A percentile compares a stretch with the other conserved stretches of the same genome.
Conservation (phyloP, 2,888 invertebrate genomes). For the Drosophila hamatofila region DNA sequence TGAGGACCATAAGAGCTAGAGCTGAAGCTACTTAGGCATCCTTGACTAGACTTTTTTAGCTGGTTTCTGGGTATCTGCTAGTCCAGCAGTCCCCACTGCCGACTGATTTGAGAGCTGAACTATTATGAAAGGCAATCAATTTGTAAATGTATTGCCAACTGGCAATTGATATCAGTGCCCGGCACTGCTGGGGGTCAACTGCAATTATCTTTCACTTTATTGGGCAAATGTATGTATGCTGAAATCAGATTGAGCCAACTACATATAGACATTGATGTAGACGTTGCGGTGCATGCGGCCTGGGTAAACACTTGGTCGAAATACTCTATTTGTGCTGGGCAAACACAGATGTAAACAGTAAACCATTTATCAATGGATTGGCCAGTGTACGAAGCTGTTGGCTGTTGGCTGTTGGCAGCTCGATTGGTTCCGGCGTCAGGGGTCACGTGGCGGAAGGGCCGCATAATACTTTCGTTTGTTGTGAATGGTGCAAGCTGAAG, state of each 20-base stretch:
- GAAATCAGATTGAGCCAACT: neutral
- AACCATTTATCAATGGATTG: constrained; percentile 13
- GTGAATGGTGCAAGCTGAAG: neutral
- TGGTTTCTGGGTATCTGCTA: neutral
- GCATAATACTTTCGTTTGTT: neutral
- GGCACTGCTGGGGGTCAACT: constrained; percentile 1
- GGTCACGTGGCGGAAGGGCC: neutral
- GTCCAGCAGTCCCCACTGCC: neutral
- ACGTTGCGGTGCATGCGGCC: neutral
- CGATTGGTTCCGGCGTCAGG: neutral
- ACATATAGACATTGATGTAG: neutral
- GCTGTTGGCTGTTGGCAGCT: neutral
- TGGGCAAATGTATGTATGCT: neutral
- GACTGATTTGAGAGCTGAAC: neutral
- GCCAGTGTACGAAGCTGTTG: neutral
- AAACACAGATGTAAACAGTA: constrained; percentile 11
- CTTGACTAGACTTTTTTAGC: no score
- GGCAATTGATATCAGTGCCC: neutral
- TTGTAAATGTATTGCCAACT: constrained; percentile 8
- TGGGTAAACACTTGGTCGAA: neutral
- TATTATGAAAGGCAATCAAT: constrained; percentile 5
- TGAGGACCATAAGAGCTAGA: no score
- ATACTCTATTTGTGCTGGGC: constrained; percentile 7
- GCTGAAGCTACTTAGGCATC: no score
- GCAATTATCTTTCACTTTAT: neutral